A percentile compares a stretch with the other conserved stretches of the same genome.
phyloP scores from a whole-genome alignment of 2,797 vertebrate species.

The Loris lydekkerianus region DNA sequence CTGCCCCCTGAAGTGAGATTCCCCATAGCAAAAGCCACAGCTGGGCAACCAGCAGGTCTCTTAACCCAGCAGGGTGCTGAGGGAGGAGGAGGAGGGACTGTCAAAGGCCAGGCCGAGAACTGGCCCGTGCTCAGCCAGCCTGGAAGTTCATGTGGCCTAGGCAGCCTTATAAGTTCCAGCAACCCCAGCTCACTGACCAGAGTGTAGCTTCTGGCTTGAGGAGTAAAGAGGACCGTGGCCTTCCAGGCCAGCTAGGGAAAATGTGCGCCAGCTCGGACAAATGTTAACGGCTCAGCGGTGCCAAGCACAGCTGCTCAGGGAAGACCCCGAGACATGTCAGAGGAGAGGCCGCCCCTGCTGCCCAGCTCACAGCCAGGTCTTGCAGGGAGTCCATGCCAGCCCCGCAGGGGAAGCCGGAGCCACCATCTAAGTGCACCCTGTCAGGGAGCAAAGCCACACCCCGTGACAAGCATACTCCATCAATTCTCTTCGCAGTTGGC shows the following conservation, averaged over 20 bases:
- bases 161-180: not conserved
- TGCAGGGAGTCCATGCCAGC: not conserved
- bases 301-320: not conserved
- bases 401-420: not conserved
- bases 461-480: too few relatives aligned
- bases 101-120: not conserved
- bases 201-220: not conserved
- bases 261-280: not conserved
- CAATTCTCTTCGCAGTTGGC: not conserved
- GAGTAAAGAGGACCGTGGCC: not conserved
- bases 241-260: not conserved
- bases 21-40: not conserved
- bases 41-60: not conserved
- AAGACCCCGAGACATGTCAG: not conserved
- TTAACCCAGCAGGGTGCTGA: not conserved
- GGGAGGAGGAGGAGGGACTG: too few relatives aligned
- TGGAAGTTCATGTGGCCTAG: not conserved
- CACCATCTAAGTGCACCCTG: not conserved
- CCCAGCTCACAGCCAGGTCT: not conserved
- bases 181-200: not conserved
- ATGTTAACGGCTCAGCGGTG: not conserved
- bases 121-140: not conserved
- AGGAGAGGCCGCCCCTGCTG: not conserved
- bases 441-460: not conserved
- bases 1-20: not conserved